Percentiles rank a stretch among this genome's conserved stretches.
These are phyloP conservation scores for Micromesistius poutassou DNA, from an alignment of 2,797 vertebrate genomes.

Conservation along the genomic window DNA sequence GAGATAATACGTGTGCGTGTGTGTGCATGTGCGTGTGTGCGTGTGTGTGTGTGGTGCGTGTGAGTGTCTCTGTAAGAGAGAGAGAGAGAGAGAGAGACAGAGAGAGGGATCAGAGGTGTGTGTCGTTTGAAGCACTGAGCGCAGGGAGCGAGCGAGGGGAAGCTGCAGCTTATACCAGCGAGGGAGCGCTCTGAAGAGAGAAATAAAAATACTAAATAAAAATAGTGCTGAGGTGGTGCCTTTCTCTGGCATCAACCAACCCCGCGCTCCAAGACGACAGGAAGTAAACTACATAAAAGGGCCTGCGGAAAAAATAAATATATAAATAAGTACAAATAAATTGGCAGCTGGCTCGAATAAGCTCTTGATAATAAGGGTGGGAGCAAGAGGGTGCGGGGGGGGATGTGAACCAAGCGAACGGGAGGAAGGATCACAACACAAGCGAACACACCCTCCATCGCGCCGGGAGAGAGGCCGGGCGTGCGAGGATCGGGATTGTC, in stretches of 20 bases:
- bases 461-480: no score
- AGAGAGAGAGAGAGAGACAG: neutral
- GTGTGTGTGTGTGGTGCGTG: slow-evolving; percentile 18
- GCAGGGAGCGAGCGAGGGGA: neutral
- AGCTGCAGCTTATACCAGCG: slow-evolving; percentile 38
- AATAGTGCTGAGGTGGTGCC: slow-evolving; percentile 62
- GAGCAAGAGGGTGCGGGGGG: neutral
- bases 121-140: slow-evolving; percentile 47
- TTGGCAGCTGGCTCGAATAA: slow-evolving; percentile 24
- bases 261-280: slow-evolving; percentile 41
- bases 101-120: slow-evolving; percentile 37
- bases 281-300: slow-evolving; percentile 46
- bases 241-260: slow-evolving; percentile 37
- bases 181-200: slow-evolving; percentile 54
- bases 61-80: slow-evolving; percentile 25
- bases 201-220: slow-evolving; percentile 29
- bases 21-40: slow-evolving; percentile 22
- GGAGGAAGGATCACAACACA: no score
- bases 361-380: slow-evolving; percentile 38
- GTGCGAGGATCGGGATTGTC: no score
- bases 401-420: no score
- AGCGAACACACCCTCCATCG: no score
- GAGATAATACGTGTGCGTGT: slow-evolving; percentile 13
- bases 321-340: neutral
- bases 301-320: slow-evolving; percentile 30